Conservation (phyloP, 1,140 invertebrate genomes). For the Pogonognathellus flavescens region DNA sequence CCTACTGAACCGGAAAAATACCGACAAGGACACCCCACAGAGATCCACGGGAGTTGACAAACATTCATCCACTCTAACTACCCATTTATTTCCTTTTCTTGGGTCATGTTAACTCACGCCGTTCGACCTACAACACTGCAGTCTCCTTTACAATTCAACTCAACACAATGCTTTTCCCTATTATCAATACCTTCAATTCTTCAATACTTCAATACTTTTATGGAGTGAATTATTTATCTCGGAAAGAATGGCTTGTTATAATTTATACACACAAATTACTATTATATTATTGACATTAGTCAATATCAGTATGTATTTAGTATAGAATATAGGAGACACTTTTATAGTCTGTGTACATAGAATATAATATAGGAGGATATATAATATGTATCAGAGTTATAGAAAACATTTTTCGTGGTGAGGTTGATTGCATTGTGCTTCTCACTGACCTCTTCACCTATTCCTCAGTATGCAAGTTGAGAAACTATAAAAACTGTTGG, state of each 20-base stretch:
- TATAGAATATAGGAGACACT: too few relatives aligned
- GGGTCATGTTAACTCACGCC: constrained; percentile 26
- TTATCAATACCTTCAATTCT: neutral
- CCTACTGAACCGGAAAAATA: constrained; percentile 57
- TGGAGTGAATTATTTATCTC: too few relatives aligned
- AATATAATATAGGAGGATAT: neutral
- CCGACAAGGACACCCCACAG: constrained; percentile 55
- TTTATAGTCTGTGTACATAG: too few relatives aligned
- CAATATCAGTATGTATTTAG: too few relatives aligned
- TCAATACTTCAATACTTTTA: neutral
- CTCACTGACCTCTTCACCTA: constrained; percentile 9
- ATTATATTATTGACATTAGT: too few relatives aligned
- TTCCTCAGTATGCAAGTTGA: too few relatives aligned
- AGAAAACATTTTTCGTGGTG: neutral
- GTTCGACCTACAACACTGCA: constrained; percentile 38
- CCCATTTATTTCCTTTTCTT: constrained; percentile 51
- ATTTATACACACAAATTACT: too few relatives aligned
- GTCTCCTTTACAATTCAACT: neutral
- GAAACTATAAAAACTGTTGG: too few relatives aligned
- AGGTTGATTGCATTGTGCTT: neutral
- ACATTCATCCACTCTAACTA: constrained; percentile 60
- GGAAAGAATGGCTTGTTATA: too few relatives aligned
- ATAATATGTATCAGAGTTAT: neutral
- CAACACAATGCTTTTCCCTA: neutral
- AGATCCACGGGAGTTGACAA: constrained; percentile 64